These are phyloP conservation scores for Aldabrachelys gigantea DNA, from an alignment of 2,113 vertebrate genomes.

Conservation along the genomic window DNA sequence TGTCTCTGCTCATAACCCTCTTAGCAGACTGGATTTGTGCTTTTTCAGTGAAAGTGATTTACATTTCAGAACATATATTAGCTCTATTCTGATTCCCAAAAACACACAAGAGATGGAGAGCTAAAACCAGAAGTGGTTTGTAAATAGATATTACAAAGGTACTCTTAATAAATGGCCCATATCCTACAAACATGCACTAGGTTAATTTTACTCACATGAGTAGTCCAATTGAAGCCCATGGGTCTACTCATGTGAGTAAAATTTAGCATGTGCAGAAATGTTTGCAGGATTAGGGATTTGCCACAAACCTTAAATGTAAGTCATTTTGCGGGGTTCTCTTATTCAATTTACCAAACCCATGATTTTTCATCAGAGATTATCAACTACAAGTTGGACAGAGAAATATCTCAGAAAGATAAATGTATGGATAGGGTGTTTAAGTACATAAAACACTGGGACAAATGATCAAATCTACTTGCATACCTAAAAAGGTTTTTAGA, in stretches of 20 bases:
- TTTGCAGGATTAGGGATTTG: background rate
- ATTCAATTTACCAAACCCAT: background rate
- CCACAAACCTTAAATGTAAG: background rate
- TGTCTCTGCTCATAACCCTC: background rate
- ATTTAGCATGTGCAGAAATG: background rate
- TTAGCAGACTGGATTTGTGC: constrained; percentile 52
- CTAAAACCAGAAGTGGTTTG: constrained; percentile 31
- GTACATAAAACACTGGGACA: background rate
- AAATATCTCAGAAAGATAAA: background rate
- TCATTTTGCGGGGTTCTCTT: background rate
- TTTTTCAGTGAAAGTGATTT: constrained; percentile 70
- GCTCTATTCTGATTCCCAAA: constrained; percentile 56
- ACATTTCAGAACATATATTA: constrained; percentile 56
- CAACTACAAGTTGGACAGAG: background rate
- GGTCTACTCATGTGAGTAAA: background rate
- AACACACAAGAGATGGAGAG: constrained; percentile 52
- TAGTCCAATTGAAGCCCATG: background rate
- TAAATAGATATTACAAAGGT: background rate
- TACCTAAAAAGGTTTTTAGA: background rate
- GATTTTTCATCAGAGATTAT: background rate
- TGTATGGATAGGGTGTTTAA: background rate
- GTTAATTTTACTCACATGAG: background rate
- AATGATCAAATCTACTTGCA: background rate
- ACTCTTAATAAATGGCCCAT: background rate
- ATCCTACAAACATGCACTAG: background rate